These are phyloP conservation scores for Machaerirhynchus nigripectus DNA, from an alignment of 2,113 vertebrate species.

Conservation along the genomic window DNA sequence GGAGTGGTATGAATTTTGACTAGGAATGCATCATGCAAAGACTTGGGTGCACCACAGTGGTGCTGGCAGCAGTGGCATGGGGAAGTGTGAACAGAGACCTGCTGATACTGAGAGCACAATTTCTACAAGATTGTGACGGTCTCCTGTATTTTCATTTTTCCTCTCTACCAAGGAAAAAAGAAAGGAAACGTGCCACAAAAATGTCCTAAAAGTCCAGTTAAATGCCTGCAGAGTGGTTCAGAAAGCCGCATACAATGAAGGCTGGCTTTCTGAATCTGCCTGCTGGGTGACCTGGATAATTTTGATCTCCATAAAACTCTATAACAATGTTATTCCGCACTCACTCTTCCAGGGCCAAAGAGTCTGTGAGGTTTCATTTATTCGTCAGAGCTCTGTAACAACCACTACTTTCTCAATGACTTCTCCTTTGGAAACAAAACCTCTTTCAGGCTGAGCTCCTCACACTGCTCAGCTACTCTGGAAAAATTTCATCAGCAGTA, in stretches of 20 bases:
- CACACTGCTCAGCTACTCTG: background rate
- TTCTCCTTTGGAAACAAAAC: background rate
- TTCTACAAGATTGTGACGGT: background rate
- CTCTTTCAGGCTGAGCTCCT: background rate
- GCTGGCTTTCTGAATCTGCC: background rate
- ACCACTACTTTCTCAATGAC: background rate
- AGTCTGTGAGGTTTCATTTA: background rate
- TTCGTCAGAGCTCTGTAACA: background rate
- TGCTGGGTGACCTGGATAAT: background rate
- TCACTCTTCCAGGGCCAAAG: background rate
- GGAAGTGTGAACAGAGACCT: background rate
- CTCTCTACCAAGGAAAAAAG: background rate
- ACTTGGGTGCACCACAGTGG: background rate
- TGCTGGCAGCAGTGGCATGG: background rate
- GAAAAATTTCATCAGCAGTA: background rate
- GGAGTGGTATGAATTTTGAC: background rate
- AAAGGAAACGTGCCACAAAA: background rate
- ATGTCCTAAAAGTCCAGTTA: background rate
- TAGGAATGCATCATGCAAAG: accelerated
- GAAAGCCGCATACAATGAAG: background rate
- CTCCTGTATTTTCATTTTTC: background rate
- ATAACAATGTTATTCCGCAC: background rate
- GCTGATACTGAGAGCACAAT: background rate
- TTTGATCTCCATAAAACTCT: background rate
- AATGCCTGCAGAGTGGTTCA: background rate